These are phyloP conservation scores for Cerceris ruficornis DNA, from an alignment of 2,888 invertebrate species.

Conservation along the genomic window DNA sequence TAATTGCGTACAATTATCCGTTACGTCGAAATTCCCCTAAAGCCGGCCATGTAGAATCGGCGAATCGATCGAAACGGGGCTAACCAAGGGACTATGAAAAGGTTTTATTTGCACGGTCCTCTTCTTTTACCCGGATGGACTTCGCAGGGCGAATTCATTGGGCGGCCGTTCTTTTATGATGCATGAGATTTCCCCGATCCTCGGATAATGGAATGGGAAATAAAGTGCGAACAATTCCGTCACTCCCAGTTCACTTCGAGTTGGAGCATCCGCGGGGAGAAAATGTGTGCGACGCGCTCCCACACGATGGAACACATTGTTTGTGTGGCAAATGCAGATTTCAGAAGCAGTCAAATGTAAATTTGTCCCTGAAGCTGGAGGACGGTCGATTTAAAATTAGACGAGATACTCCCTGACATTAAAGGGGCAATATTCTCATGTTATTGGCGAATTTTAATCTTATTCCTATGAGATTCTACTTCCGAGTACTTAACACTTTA, in stretches of 20 bases:
- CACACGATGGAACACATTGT: slow-evolving; percentile 26
- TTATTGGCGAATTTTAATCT: too few species aligned
- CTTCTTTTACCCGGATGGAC: slow-evolving; percentile 32
- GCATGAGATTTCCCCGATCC: slow-evolving; percentile 61
- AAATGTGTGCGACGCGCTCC: slow-evolving; percentile 19
- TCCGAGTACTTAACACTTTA: too few species aligned
- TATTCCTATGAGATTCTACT: too few species aligned
- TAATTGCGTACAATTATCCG: background rate
- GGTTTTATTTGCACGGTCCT: slow-evolving; percentile 27
- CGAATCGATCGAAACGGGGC: slow-evolving; percentile 26
- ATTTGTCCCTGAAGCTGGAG: slow-evolving; percentile 7
- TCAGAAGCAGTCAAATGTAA: slow-evolving; percentile 24
- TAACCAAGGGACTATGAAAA: slow-evolving; percentile 21
- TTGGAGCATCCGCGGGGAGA: slow-evolving; percentile 26
- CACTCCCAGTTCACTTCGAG: slow-evolving; percentile 42
- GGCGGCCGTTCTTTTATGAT: slow-evolving; percentile 62
- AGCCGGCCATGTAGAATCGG: background rate
- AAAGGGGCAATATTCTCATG: background rate
- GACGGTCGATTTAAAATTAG: slow-evolving; percentile 35
- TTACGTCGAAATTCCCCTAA: background rate
- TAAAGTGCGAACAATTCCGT: slow-evolving; percentile 66
- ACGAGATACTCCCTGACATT: background rate
- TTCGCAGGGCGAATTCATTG: slow-evolving; percentile 53
- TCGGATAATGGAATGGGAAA: slow-evolving; percentile 61
- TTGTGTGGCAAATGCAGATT: slow-evolving; percentile 26